Base-by-base conservation (phyloP, 64 coral and sea anemone species). In the Dendronephthya gigantea region DNA sequence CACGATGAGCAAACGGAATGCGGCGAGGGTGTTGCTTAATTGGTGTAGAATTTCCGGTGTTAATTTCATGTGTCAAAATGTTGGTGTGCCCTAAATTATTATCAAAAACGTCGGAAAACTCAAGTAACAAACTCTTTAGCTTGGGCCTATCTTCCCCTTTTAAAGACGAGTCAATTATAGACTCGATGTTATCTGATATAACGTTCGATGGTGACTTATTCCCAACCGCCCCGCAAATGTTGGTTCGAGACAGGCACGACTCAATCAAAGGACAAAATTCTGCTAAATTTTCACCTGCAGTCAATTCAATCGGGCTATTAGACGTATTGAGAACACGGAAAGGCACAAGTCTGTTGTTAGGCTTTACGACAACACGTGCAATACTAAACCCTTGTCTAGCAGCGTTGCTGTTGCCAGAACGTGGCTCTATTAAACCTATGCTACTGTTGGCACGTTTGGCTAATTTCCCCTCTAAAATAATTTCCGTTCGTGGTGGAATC, bases 251-350 rank as follows among this genome's bases (percentile, higher is more conserved):
- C 35, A 76, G 29, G 35, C 36, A 75, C 48, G 40, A 76, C 39
- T 87, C 85, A 36, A 79, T 40, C 65, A 87, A 33, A 48, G 65
- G 66, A 48, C 85, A 87, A 68, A 87, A 87, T 23, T 87, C 59
- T 31, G 40, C 62, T 70, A 87, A 51, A 17, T 84, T 49, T 14
- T 52, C 28, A 33, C 83, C 83, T 7, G 83, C 83, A 40, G 83
- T 32, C 40, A 84, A 32, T 52, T 84, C 83, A 34, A 84, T 41
- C 40, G 83, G 83, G 34, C 40, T 52, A 40, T 76, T 47, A 48
- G 85, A 87, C 31, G 66, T 35, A 76, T 75, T 87, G 27, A 49
- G 43, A 72, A 87, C 33, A 41, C 85, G 59, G 28, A 87, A 41
- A 33, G 66, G 36, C 33, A 74, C 85, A 72, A 41, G 45, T 47